Conservation (phyloP, 1,140 invertebrate species). For the Hypothenemus hampei region DNA sequence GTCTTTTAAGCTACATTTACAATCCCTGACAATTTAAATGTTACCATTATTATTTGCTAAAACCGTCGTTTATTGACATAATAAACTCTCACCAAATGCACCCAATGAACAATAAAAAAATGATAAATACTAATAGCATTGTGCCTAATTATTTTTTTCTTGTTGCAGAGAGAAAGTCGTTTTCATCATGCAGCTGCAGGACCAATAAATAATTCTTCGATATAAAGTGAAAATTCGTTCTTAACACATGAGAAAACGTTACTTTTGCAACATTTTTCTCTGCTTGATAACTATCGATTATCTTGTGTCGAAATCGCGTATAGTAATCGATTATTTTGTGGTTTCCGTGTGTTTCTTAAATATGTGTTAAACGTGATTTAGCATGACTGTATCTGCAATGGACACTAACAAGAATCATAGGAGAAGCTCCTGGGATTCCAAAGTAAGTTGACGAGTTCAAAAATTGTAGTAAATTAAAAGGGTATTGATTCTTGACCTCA, state of each 20-base stretch:
- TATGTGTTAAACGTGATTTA: not conserved
- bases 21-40: no score
- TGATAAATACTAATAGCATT: no score
- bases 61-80: no score
- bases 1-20: no score
- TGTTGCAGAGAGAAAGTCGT: conserved; percentile 8
- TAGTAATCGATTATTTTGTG: not conserved
- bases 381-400: conserved; percentile 37
- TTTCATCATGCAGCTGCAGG: conserved; percentile 7
- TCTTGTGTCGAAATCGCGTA: not conserved
- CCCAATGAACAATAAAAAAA: no score
- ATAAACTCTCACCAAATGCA: no score
- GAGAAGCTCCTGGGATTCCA: conserved; percentile 40
- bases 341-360: not conserved
- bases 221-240: conserved; percentile 4
- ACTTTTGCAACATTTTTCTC: not conserved
- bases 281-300: no score
- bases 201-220: conserved; percentile 1
- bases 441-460: no score
- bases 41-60: no score
- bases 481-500: not conserved
- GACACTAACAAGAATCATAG: conserved; percentile 34
- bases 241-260: not conserved
- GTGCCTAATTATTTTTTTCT: no score
- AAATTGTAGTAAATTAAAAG: not conserved